Evolutionary conservation across 2,113 vertebrate genomes (phyloP).

Genomic region (Dolichallabes microphthalmus): DNA sequence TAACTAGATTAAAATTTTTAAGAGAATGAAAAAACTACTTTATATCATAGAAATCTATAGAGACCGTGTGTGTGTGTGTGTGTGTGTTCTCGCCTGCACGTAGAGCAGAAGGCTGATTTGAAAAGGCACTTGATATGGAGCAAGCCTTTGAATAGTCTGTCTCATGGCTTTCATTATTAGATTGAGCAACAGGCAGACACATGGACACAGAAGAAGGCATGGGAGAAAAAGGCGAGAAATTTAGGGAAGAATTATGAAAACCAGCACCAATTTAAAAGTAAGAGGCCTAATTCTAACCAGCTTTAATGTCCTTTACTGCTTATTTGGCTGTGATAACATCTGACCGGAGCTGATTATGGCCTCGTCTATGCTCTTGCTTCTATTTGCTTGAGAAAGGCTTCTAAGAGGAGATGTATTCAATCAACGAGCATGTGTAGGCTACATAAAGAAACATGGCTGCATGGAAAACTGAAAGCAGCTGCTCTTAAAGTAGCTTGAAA

Average conservation of each 20-base stretch:
- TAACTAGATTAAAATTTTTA: no score
- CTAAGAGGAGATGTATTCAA: constrained; percentile 25
- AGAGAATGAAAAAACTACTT: neutral
- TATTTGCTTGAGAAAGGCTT: constrained; percentile 22
- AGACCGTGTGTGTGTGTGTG: constrained; percentile 5
- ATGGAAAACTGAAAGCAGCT: constrained; percentile 42
- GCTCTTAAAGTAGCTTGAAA: constrained; percentile 44
- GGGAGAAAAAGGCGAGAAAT: constrained; percentile 30
- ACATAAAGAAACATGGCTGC: constrained; percentile 49
- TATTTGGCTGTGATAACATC: constrained; percentile 40
- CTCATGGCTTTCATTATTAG: constrained; percentile 34
- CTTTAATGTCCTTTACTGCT: constrained; percentile 36
- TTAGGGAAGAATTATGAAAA: constrained; percentile 4
- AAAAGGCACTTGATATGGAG: constrained; percentile 53
- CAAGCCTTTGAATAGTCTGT: constrained; percentile 42
- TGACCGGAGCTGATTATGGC: constrained; percentile 20
- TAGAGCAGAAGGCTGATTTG: constrained; percentile 52
- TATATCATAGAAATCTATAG: neutral
- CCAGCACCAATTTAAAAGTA: constrained; percentile 30
- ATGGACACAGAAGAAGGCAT: constrained; percentile 28
- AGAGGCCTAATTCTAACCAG: constrained; percentile 44
- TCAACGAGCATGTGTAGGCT: constrained; percentile 28
- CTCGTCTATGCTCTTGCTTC: constrained; percentile 7
- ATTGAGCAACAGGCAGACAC: constrained; percentile 7
- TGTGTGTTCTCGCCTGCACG: constrained; percentile 19